Percentiles rank a stretch among this genome's conserved stretches.
Evolutionary conservation across 2,113 vertebrate genomes (phyloP).

Genomic region (Morphnarchus princeps): DNA sequence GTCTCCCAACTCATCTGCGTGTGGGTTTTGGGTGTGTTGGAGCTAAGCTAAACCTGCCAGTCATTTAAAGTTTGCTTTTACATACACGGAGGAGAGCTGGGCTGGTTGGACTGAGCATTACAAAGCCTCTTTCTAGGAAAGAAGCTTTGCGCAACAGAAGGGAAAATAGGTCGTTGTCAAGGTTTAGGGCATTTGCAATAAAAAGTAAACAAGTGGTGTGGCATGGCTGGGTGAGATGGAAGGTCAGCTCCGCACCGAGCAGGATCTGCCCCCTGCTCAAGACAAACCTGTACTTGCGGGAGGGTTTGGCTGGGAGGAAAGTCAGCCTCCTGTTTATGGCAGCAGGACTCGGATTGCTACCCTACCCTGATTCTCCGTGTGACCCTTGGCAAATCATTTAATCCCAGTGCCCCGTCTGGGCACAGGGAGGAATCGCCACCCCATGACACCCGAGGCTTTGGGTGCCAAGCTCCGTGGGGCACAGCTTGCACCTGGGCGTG

Average conservation of each 20-base stretch:
- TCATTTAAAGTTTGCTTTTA: not conserved
- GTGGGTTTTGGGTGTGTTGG: not conserved
- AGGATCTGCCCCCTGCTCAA: not conserved
- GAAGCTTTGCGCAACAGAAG: slow-evolving; percentile 30
- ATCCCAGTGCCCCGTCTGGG: not conserved
- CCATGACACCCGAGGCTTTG: not conserved
- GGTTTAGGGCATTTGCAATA: slow-evolving; percentile 25
- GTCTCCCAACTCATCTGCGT: not conserved
- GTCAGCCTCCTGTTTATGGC: not conserved
- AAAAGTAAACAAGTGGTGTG: not conserved
- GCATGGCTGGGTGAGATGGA: not conserved
- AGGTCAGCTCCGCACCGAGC: not conserved
- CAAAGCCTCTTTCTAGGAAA: slow-evolving; percentile 65
- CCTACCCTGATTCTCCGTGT: not conserved
- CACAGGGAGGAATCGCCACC: not conserved
- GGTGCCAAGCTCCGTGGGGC: not conserved
- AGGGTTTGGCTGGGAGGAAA: not conserved
- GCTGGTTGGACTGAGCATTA: not conserved
- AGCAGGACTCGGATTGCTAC: accelerated
- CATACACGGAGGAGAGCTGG: not conserved
- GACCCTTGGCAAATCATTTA: not conserved
- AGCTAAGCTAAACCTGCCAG: not conserved
- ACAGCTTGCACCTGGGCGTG: not conserved
- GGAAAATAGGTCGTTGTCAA: slow-evolving; percentile 43
- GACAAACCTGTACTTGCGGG: not conserved